Percentiles rank a stretch among this genome's conserved stretches.
Conservation (phyloP, 23 tunicate genomes). For the Trididemnum miniatum region DNA sequence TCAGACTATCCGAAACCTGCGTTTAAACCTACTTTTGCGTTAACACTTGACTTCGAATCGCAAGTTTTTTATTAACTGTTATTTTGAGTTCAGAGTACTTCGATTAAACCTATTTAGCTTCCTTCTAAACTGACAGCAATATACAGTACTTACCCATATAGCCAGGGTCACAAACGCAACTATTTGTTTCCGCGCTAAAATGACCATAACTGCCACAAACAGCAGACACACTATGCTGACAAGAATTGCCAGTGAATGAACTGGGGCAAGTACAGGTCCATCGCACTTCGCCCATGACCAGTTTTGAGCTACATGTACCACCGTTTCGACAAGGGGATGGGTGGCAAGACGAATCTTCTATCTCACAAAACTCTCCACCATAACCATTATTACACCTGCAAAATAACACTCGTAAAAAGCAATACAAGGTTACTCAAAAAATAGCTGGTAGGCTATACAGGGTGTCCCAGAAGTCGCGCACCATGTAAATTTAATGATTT, state of each 20-base stretch:
- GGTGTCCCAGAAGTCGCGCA: too few species aligned
- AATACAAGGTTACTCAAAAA: too few species aligned
- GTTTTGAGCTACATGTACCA: conserved; percentile 31
- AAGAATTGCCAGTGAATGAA: conserved; percentile 46
- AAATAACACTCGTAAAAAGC: too few species aligned
- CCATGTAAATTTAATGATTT: too few species aligned
- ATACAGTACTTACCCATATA: conserved; percentile 39
- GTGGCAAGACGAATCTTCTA: conserved; percentile 16
- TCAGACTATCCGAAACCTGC: too few species aligned
- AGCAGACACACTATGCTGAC: not conserved
- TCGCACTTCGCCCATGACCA: not conserved
- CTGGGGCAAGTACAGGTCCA: conserved; percentile 45
- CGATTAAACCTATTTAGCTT: too few species aligned
- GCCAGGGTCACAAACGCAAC: conserved; percentile 20
- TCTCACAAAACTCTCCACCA: conserved; percentile 31
- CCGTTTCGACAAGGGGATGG: conserved; percentile 27
- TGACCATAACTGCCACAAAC: not conserved
- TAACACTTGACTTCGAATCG: too few species aligned
- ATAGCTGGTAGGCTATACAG: not conserved
- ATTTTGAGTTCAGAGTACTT: too few species aligned
- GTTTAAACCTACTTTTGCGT: too few species aligned
- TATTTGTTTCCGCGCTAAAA: not conserved
- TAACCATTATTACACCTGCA: conserved; percentile 38
- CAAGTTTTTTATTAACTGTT: too few species aligned
- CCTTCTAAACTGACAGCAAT: too few species aligned